Conservation (phyloP, 1,140 invertebrate genomes). For the Lucilia sericata region DNA sequence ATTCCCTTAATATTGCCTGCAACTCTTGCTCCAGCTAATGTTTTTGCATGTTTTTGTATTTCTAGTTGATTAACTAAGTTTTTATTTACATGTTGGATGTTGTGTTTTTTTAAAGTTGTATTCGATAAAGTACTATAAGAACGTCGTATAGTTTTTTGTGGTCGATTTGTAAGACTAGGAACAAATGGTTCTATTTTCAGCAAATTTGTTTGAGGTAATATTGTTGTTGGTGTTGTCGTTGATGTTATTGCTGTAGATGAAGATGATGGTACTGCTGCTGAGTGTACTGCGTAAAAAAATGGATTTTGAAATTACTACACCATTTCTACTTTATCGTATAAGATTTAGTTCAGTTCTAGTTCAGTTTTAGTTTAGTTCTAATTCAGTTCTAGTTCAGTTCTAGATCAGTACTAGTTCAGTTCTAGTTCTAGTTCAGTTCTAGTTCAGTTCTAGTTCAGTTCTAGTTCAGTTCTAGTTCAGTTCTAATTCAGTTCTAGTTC, state of each 20-base stretch:
- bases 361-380: too few relatives aligned
- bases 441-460: too few relatives aligned
- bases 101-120: constrained; percentile 49
- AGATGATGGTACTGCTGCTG: background rate
- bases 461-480: too few relatives aligned
- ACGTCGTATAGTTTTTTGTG: constrained; percentile 69
- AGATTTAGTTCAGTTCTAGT: too few relatives aligned
- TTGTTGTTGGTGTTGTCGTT: constrained; percentile 50
- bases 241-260: constrained; percentile 43
- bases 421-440: too few relatives aligned
- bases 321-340: too few relatives aligned
- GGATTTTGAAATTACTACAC: background rate
- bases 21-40: background rate
- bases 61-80: constrained; percentile 28
- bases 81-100: constrained; percentile 39
- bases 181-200: constrained; percentile 74
- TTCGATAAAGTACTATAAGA: constrained; percentile 71
- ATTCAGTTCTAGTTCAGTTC: too few relatives aligned
- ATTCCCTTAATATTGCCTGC: background rate
- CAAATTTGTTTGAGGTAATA: constrained; percentile 69
- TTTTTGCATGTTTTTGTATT: constrained; percentile 28
- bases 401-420: too few relatives aligned
- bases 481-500: too few relatives aligned
- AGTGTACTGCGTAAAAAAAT: too few relatives aligned
- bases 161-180: constrained; percentile 68